A percentile compares a stretch with the other conserved stretches of the same genome.
Evolutionary conservation across 2,888 invertebrate species (phyloP).

Genomic region (Ptychoptera albimana): DNA sequence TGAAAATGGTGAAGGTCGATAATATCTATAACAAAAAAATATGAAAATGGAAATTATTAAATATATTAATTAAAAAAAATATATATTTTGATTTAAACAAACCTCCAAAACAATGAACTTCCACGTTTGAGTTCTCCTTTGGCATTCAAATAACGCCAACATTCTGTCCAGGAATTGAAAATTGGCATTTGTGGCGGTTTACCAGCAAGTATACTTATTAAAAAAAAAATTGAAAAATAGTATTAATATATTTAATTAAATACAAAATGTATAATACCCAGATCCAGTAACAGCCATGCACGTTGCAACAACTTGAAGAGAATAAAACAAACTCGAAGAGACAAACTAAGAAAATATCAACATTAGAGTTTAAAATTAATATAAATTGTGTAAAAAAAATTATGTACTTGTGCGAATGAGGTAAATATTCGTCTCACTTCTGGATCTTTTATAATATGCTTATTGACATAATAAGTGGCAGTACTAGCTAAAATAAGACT

Average conservation of each 20-base stretch:
- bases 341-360: constrained; percentile 43
- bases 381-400: constrained; percentile 7
- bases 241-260: background rate
- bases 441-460: constrained; percentile 61
- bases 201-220: constrained; percentile 57
- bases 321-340: constrained; percentile 77
- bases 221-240: constrained; percentile 7
- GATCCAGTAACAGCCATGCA: constrained; percentile 79
- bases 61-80: background rate
- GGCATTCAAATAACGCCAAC: constrained; percentile 62
- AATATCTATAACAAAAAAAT: background rate
- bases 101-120: constrained; percentile 46
- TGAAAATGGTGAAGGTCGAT: background rate
- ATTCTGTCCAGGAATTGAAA: constrained; percentile 66
- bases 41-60: too few relatives aligned
- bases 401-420: constrained; percentile 26
- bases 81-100: too few relatives aligned
- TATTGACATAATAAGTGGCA: constrained; percentile 61
- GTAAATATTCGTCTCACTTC: constrained; percentile 42
- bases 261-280: constrained; percentile 30
- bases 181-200: constrained; percentile 70
- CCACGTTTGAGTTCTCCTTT: constrained; percentile 73
- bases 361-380: background rate
- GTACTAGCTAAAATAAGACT: constrained; percentile 63
- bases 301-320: constrained; percentile 78